Base-by-base conservation (phyloP, 2,113 vertebrate species). In the Edolisoma coerulescens region DNA sequence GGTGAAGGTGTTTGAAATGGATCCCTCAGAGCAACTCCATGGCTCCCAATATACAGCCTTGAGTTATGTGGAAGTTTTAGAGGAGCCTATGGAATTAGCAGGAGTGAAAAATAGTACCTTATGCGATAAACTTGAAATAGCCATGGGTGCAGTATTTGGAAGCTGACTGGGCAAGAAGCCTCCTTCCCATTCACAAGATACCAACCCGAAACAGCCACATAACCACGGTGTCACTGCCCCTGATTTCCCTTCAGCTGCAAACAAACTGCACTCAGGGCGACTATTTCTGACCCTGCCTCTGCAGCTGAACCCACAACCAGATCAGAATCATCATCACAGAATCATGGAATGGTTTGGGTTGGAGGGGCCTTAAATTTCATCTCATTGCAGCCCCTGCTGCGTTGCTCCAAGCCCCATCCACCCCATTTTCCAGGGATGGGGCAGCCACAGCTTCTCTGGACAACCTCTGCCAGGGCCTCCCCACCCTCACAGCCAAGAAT, bases 121-220 rank as follows among this genome's bases (percentile, higher is more conserved):
- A 93, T 64, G 95, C 86, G 82, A 79, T 24, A 53, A 84, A 87
- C 96, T 60, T 41, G 83, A 92, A 97, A 97, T 95, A 96, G 92
- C 59, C 67, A 23, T 20, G 3, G 28, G 64, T 33, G 92, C 88
- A 92, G 76, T 12, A 64, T 89, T 95, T 93, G 92, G 90, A 87
- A 88, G 76, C 44, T 93, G 93, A 92, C 90, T 60, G 35, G 44
- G 60, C 93, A 69, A 42, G 74, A 87, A 33, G 11, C 11, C 63
- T 69, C 67, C 5, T 53, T 42, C 80, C 82, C 96, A 95, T 92
- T 95, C 93, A 95, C 68, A 77, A 37, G 78, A 10, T 45, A 61
- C 49, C 87, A 86, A n/a, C 76, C 64, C 6, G 13, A 64, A 93
- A 80, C 30, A 88, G 79, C 17, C 91, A 53, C 79, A 74, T 1